Percentiles rank a stretch among this genome's conserved stretches.
Evolutionary conservation across 1,140 invertebrate species (phyloP).

Genomic region (Drosophila kohkoa): DNA sequence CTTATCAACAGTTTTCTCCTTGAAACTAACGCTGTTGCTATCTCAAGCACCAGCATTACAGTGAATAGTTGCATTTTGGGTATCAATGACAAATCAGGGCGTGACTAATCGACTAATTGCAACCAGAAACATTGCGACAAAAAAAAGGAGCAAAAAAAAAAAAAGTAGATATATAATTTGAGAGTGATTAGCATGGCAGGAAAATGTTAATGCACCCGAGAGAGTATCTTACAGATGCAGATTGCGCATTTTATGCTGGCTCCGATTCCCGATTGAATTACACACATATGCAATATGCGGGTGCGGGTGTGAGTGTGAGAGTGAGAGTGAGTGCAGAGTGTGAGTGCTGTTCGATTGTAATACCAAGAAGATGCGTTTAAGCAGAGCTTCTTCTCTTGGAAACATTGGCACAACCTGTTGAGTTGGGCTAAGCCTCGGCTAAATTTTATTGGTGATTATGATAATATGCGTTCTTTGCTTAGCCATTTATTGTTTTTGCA

Average conservation of each 20-base stretch:
- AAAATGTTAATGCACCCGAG: constrained; percentile 4
- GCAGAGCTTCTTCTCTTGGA: constrained; percentile 18
- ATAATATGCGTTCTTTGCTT: constrained; percentile 64
- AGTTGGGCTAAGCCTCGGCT: constrained; percentile 34
- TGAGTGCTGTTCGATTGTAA: constrained; percentile 8
- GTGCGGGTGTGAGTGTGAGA: constrained; percentile 30
- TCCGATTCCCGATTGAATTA: constrained; percentile 61
- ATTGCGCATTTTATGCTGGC: constrained; percentile 77
- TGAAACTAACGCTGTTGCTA: neutral
- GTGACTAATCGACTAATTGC: constrained; percentile 78
- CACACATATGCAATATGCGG: constrained; percentile 65
- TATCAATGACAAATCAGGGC: constrained; percentile 79
- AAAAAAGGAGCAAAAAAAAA: constrained; percentile 57
- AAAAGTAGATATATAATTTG: constrained; percentile 55
- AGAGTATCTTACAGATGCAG: constrained; percentile 34
- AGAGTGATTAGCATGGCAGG: constrained; percentile 69
- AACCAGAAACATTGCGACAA: constrained; percentile 33
- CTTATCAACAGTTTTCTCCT: constrained; percentile 14
- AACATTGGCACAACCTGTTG: constrained; percentile 42
- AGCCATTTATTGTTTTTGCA: constrained; percentile 54
- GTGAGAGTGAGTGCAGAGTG: neutral
- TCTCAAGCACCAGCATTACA: constrained; percentile 28
- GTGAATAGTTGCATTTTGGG: constrained; percentile 25
- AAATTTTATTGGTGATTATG: constrained; percentile 79
- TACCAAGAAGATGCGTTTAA: constrained; percentile 38